Conservation (phyloP, 2,113 vertebrate genomes). For the Prochilodus magdalenae region DNA sequence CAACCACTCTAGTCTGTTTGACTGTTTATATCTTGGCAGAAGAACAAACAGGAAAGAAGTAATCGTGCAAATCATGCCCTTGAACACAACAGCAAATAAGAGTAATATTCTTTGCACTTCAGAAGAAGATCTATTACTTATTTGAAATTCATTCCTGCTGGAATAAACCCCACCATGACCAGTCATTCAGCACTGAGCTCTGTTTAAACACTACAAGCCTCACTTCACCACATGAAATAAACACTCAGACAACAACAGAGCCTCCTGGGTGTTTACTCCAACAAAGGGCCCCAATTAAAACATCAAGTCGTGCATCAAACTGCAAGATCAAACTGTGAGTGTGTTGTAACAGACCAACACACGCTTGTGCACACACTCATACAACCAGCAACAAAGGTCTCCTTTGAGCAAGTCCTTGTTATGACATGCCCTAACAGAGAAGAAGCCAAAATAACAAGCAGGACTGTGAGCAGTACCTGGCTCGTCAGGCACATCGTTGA, state of each 20-base stretch:
- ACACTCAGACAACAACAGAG: neutral
- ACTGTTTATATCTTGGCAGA: too few species aligned
- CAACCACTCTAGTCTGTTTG: too few species aligned
- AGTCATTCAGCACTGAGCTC: neutral
- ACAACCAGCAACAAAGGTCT: conserved; percentile 16
- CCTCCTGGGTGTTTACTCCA: neutral
- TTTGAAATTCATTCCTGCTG: neutral
- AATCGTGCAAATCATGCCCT: too few species aligned
- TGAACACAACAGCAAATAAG: too few species aligned
- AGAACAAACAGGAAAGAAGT: too few species aligned
- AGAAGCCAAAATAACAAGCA: neutral
- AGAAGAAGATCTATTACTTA: neutral
- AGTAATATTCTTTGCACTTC: neutral
- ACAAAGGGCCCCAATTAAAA: neutral
- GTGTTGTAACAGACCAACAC: neutral
- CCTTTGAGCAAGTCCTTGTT: conserved; percentile 24
- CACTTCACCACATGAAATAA: conserved; percentile 6
- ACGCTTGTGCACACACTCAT: neutral
- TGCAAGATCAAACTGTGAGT: neutral
- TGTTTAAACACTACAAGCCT: neutral
- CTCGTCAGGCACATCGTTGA: conserved; percentile 79
- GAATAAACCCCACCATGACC: neutral
- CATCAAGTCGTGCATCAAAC: neutral
- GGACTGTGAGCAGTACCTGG: conserved; percentile 73
- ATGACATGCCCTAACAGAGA: conserved; percentile 15